Conservation (phyloP, 2,113 vertebrate genomes). For the Hyaena hyaena region DNA sequence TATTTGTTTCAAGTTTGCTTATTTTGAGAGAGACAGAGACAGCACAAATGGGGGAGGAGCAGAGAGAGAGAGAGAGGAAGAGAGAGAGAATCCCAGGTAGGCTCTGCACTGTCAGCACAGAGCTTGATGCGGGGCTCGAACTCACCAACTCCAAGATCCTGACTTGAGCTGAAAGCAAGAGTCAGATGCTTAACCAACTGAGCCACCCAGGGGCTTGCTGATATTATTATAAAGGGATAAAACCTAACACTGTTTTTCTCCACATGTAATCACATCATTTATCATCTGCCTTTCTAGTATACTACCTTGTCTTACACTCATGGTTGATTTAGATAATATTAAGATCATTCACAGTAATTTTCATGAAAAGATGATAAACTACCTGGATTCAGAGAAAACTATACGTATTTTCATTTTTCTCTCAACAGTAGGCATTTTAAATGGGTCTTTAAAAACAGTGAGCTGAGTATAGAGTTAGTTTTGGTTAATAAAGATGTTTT, state of each 20-base stretch:
- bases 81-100: too few relatives aligned
- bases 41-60: too few relatives aligned
- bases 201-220: too few relatives aligned
- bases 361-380: background rate
- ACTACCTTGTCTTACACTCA: background rate
- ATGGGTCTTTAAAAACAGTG: background rate
- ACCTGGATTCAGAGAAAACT: slow-evolving; percentile 24
- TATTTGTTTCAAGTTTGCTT: too few relatives aligned
- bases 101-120: too few relatives aligned
- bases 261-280: background rate
- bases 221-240: background rate
- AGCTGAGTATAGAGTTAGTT: background rate
- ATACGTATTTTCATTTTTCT: background rate
- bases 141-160: too few relatives aligned
- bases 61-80: too few relatives aligned
- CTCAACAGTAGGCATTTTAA: background rate
- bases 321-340: background rate
- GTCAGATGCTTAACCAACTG: too few relatives aligned
- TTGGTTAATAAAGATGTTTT: background rate
- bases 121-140: too few relatives aligned
- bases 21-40: too few relatives aligned
- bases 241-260: background rate
- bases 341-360: background rate
- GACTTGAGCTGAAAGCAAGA: too few relatives aligned
- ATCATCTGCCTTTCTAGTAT: background rate